Percentiles rank a stretch among this genome's conserved stretches.
phyloP scores from a whole-genome alignment of 2,888 invertebrate species.

The Rhamnusium bicolor region DNA sequence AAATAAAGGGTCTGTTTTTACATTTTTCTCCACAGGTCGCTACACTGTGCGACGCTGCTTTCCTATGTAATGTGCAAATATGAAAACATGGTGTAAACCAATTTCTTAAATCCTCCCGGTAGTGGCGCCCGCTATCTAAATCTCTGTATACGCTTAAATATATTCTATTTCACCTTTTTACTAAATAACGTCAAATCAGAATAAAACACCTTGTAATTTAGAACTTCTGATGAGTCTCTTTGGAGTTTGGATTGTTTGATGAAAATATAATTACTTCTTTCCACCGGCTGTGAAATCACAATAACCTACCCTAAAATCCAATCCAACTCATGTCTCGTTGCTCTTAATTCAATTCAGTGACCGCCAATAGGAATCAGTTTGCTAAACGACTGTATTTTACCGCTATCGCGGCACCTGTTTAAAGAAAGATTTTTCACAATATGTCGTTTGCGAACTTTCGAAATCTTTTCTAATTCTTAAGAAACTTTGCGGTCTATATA shows the following conservation, averaged over 20 bases:
- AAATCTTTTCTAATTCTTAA: background rate
- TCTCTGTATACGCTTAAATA: too few relatives aligned
- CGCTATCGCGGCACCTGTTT: background rate
- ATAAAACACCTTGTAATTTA: background rate
- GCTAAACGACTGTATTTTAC: background rate
- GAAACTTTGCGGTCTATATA: background rate
- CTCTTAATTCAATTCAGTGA: slow-evolving; percentile 1
- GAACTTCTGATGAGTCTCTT: background rate
- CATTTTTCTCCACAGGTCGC: too few relatives aligned
- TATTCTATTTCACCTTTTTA: too few relatives aligned
- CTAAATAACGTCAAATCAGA: background rate
- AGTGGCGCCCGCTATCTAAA: too few relatives aligned
- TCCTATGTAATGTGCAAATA: too few relatives aligned
- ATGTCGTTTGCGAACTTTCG: background rate
- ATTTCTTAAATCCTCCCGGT: too few relatives aligned
- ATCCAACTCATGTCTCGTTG: background rate
- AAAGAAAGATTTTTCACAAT: background rate
- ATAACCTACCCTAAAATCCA: background rate
- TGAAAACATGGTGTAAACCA: too few relatives aligned
- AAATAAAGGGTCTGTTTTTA: too few relatives aligned
- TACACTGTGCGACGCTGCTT: too few relatives aligned
- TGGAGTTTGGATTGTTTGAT: background rate
- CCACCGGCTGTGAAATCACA: background rate
- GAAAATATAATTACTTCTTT: background rate
- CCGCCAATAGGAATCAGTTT: background rate